These are phyloP conservation scores for Pocillopora damicornis DNA, from an alignment of 64 coral and sea anemone genomes.

Conservation along the genomic window DNA sequence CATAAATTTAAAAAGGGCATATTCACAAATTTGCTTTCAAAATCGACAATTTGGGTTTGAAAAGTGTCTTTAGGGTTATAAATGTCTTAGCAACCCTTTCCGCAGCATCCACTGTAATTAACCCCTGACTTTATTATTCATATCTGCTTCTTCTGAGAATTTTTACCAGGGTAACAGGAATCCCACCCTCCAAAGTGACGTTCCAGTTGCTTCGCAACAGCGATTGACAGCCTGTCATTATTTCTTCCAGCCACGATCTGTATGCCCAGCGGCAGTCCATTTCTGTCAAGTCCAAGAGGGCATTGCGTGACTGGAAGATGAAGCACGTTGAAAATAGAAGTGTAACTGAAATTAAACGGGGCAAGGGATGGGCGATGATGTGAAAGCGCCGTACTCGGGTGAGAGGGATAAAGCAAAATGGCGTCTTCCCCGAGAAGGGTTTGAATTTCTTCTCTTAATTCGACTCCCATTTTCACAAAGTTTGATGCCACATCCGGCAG, in stretches of 20 bases:
- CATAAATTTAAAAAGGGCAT: no score
- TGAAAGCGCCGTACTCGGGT: conserved; percentile 72
- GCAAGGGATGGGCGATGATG: conserved; percentile 60
- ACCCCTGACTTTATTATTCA: neutral
- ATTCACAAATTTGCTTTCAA: no score
- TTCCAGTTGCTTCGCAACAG: conserved; percentile 64
- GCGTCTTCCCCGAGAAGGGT: conserved; percentile 70
- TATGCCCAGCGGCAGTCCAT: conserved; percentile 87
- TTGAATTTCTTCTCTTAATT: conserved; percentile 61
- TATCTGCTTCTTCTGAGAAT: conserved; percentile 9
- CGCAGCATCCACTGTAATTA: neutral
- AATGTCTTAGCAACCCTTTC: no score
- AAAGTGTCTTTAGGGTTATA: no score
- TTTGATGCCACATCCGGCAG: conserved; percentile 44
- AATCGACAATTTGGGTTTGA: no score
- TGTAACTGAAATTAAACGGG: conserved; percentile 81
- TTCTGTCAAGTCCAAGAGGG: conserved; percentile 70
- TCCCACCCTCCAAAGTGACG: conserved; percentile 78
- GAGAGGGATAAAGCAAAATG: conserved; percentile 75
- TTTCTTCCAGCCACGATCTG: conserved; percentile 75
- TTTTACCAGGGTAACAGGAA: conserved; percentile 66
- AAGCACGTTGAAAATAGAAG: conserved; percentile 78
- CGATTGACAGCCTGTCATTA: conserved; percentile 78
- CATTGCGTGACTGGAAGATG: conserved; percentile 86
- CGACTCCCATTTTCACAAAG: conserved; percentile 59